A percentile compares a stretch with the other conserved stretches of the same genome.
These are phyloP conservation scores for Entomobrya proxima DNA, from an alignment of 2,888 invertebrate species.

Conservation along the genomic window DNA sequence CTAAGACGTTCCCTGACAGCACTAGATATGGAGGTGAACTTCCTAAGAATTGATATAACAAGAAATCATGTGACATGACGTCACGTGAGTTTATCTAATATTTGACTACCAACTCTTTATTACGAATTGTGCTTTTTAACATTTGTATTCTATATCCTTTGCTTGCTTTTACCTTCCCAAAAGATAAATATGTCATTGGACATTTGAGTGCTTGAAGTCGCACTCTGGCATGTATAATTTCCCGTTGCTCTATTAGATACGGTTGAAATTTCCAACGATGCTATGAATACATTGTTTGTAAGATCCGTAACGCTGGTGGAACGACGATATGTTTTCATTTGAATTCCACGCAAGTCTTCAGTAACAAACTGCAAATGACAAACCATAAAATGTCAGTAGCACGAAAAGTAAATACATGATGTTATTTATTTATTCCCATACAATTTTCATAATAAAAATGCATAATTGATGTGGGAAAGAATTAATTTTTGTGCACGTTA, in stretches of 20 bases:
- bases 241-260: conserved; percentile 64
- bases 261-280: conserved; percentile 58
- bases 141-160: neutral
- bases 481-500: neutral
- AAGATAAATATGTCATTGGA: conserved; percentile 57
- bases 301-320: conserved; percentile 44
- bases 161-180: conserved; percentile 67
- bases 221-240: conserved; percentile 64
- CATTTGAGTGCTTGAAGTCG: neutral
- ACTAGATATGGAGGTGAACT: conserved; percentile 66
- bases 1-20: conserved; percentile 52
- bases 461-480: neutral
- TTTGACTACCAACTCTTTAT: too few species aligned
- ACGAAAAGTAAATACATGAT: too few species aligned
- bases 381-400: neutral
- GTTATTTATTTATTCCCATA: neutral
- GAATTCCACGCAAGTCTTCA: conserved; percentile 63
- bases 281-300: conserved; percentile 40
- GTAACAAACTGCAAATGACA: conserved; percentile 53
- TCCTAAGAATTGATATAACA: too few species aligned
- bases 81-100: too few species aligned
- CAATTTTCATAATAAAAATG: neutral
- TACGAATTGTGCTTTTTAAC: too few species aligned
- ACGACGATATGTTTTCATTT: conserved; percentile 55
- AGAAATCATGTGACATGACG: too few species aligned